phyloP scores from a whole-genome alignment of 2,113 vertebrate genomes.

The Cranoglanis bouderius region DNA sequence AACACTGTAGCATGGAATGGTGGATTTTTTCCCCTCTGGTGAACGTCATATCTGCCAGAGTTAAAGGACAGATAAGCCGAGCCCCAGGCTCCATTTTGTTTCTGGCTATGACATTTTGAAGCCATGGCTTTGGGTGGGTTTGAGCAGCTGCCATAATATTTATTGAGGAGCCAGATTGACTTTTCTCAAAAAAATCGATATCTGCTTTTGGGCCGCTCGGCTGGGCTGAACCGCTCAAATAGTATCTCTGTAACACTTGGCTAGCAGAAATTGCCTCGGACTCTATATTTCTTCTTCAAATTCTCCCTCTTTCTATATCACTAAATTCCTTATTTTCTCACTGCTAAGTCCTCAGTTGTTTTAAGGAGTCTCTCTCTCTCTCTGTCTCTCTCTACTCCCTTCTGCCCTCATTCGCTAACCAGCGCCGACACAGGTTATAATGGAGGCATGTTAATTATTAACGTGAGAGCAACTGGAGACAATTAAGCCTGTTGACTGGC shows the following conservation, averaged over 20 bases:
- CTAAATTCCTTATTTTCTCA: constrained; percentile 28
- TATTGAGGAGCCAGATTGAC: constrained; percentile 72
- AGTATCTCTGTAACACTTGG: constrained; percentile 64
- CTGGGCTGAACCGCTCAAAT: constrained; percentile 57
- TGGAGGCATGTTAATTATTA: constrained; percentile 78
- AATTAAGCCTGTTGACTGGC: constrained; percentile 76
- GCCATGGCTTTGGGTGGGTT: constrained; percentile 51
- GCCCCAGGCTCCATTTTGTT: constrained; percentile 49
- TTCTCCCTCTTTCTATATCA: constrained; percentile 56
- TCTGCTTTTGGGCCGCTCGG: constrained; percentile 66
- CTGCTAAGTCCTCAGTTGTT: constrained; percentile 2
- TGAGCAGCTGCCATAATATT: constrained; percentile 74
- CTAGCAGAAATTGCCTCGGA: constrained; percentile 57
- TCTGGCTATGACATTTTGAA: constrained; percentile 53
- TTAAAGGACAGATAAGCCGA: constrained; percentile 28
- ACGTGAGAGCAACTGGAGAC: constrained; percentile 77
- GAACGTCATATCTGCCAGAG: too few species aligned
- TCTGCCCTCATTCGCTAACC: constrained; percentile 59
- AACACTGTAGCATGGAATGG: too few species aligned
- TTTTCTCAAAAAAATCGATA: constrained; percentile 75
- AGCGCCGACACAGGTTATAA: constrained; percentile 47
- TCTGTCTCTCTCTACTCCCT: constrained; percentile 39
- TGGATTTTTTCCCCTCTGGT: too few species aligned
- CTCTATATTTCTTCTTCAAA: constrained; percentile 33
- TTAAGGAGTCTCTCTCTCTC: background rate